Conservation (phyloP, 2,113 vertebrate genomes). For the Sander lucioperca region DNA sequence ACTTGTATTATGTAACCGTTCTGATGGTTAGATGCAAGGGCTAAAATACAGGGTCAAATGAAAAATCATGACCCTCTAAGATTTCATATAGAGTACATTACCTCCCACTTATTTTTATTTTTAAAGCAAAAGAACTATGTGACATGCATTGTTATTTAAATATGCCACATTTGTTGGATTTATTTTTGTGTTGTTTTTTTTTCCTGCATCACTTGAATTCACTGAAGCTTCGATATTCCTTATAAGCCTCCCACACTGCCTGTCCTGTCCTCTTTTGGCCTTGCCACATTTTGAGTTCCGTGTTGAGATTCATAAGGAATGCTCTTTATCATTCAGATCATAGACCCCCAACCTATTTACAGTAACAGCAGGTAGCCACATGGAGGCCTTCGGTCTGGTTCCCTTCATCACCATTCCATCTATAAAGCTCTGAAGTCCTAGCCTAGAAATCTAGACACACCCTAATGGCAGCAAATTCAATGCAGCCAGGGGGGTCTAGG, state of each 20-base stretch:
- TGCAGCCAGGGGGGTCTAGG: too few relatives aligned
- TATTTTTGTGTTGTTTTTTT: too few relatives aligned
- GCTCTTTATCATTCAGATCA: slow-evolving; percentile 19
- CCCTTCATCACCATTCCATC: background rate
- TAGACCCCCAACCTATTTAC: slow-evolving; percentile 16
- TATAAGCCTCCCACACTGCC: background rate
- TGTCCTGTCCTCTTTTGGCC: background rate
- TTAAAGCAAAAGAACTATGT: background rate
- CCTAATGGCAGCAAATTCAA: too few relatives aligned
- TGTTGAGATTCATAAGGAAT: slow-evolving; percentile 16
- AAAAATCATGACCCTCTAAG: slow-evolving; percentile 2
- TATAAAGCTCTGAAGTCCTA: slow-evolving; percentile 14
- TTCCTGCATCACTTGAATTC: background rate
- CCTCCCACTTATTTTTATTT: slow-evolving; percentile 1
- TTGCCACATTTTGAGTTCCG: slow-evolving; percentile 6
- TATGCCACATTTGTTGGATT: background rate
- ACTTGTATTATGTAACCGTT: slow-evolving; percentile 40
- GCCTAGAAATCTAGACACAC: too few relatives aligned
- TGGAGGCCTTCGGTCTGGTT: background rate
- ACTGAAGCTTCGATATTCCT: background rate
- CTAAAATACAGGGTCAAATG: slow-evolving; percentile 7
- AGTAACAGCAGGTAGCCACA: slow-evolving; percentile 13
- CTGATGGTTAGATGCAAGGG: slow-evolving; percentile 6
- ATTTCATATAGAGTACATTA: background rate
- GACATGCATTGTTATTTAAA: background rate